phyloP scores from a whole-genome alignment of 2,888 invertebrate species.

The Trachelus iudaicus region DNA sequence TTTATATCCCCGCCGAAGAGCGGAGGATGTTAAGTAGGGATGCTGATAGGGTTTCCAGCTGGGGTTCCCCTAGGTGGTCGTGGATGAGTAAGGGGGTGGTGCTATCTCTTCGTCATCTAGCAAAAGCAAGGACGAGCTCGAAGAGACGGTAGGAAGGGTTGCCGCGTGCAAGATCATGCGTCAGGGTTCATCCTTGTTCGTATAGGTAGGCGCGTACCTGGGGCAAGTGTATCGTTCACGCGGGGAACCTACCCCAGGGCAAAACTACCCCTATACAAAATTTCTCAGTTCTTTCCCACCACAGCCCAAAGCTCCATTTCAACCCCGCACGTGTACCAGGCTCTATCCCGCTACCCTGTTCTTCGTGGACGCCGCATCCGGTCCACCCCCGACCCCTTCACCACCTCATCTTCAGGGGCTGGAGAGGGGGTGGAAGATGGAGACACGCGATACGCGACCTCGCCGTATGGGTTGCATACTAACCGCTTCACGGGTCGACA shows the following conservation, averaged over 20 bases:
- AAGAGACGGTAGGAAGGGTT: neutral
- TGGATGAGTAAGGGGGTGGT: constrained; percentile 4
- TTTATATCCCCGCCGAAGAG: constrained; percentile 19
- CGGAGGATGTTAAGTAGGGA: constrained; percentile 3
- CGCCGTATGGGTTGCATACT: constrained; percentile 47
- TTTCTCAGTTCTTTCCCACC: neutral
- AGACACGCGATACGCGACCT: constrained; percentile 28
- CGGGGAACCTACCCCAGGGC: neutral
- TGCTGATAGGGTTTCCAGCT: constrained; percentile 14
- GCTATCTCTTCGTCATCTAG: constrained; percentile 5
- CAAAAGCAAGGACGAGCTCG: neutral
- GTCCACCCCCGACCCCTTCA: constrained; percentile 6
- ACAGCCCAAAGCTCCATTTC: neutral
- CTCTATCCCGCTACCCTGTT: neutral
- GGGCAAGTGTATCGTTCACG: neutral
- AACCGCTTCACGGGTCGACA: constrained; percentile 43
- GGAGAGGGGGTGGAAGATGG: constrained; percentile 17
- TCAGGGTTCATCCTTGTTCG: neutral
- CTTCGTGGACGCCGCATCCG: neutral
- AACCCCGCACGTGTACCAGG: neutral
- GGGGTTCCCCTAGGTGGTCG: constrained; percentile 13
- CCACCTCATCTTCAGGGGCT: neutral
- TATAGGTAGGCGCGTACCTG: neutral
- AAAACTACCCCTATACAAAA: neutral
- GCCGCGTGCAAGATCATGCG: neutral